Percentiles rank a stretch among this genome's conserved stretches.
Evolutionary conservation across 35 echinoderm and acorn worm genomes (phyloP).

Genomic region (Strongylocentrotus purpuratus): DNA sequence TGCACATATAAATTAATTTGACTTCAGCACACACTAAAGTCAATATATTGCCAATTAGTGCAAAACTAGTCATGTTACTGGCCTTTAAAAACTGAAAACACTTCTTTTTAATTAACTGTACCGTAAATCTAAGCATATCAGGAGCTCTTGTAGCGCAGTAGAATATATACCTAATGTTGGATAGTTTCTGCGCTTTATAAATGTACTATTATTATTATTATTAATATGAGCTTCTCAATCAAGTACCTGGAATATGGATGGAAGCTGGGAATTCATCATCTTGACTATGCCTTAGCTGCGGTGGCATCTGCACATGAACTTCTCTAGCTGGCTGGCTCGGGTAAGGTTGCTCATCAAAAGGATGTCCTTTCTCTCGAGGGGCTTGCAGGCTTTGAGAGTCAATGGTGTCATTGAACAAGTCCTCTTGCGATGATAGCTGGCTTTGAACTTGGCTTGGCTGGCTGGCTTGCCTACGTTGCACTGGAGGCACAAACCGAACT

Average conservation of each 20-base stretch:
- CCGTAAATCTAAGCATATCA: too few relatives aligned
- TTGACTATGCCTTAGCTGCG: neutral
- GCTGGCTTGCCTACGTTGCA: neutral
- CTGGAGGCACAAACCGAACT: conserved; percentile 36
- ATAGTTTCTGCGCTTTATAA: too few relatives aligned
- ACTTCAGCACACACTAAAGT: too few relatives aligned
- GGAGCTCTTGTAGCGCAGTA: too few relatives aligned
- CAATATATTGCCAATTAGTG: too few relatives aligned
- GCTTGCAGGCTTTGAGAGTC: neutral
- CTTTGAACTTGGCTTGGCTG: neutral
- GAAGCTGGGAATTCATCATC: neutral
- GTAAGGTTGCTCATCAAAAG: neutral
- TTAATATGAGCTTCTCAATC: neutral
- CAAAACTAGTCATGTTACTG: neutral
- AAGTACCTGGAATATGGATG: neutral
- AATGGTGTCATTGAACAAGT: neutral
- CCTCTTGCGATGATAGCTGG: neutral
- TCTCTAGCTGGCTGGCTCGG: neutral
- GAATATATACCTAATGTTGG: too few relatives aligned
- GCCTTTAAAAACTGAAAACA: neutral
- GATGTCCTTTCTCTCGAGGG: neutral
- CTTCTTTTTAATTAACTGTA: too few relatives aligned
- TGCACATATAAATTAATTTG: too few relatives aligned
- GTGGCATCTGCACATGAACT: neutral
- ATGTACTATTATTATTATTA: too few relatives aligned